Evolutionary conservation across 2,797 vertebrate species (phyloP), one percentile per base, ranked within the genome.

Genomic region (Xenops minutus): DNA sequence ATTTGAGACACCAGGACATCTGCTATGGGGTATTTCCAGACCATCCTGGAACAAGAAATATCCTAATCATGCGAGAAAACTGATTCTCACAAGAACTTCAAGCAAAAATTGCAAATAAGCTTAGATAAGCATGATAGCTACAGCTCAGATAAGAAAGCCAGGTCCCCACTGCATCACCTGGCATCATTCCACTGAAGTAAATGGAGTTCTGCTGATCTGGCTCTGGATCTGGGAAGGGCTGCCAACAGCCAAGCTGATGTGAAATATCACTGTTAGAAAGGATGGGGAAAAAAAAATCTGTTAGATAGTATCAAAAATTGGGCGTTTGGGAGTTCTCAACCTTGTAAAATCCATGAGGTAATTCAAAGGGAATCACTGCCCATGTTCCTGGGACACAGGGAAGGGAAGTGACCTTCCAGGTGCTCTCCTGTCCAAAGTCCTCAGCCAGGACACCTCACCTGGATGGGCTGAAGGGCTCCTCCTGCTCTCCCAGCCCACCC

Each of bases 191-290:
- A 62, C 72, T 7, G 37, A 27, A 89, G 67, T 39, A 78, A 89
- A 76, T 32, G 62, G 46, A 94, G 67, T 19, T 95, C 78, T 92
- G 93, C 93, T 96, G 90, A 29, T 41, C 59, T 91, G 83, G 74
- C 88, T 81, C 63, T 4, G 0, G 1, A 67, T 34, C 48, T 79
- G 56, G 9, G 36, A 17, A 71, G 12, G 13, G 32, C 0, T 92
- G 86, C 86, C 83, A 94, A 9, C 27, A 88, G 26, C 48, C 29
- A 82, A 58, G 44, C 39, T 88, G 71, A 56, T 82, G 74, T 66
- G 66, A 81, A 41, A 55, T 18, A 55, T 1, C 44, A 9, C 18
- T 62, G 36, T 46, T 66, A 72, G 58, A 78, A 93, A 84, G 30
- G 79, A 58, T 8, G 32, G 26, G 10, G 2, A 1, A 44, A 48